Conservation (phyloP, 2,888 invertebrate genomes). For the Physocephala rufipes region DNA sequence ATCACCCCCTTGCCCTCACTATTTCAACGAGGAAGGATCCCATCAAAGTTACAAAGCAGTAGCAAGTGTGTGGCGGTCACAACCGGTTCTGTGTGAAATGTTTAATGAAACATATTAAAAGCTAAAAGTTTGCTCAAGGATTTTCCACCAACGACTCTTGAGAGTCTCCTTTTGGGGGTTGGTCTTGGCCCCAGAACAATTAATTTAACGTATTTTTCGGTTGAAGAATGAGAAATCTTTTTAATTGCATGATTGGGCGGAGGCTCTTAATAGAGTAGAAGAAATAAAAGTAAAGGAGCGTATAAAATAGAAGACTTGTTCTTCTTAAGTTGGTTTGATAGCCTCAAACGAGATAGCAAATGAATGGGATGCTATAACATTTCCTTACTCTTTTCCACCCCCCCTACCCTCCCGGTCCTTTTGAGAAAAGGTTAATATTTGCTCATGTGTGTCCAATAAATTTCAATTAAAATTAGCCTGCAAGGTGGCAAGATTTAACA, state of each 20-base stretch:
- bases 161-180: background rate
- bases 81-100: constrained; percentile 36
- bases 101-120: constrained; percentile 39
- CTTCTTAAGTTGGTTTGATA: background rate
- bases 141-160: constrained; percentile 2
- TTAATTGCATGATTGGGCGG: constrained; percentile 26
- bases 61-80: constrained; percentile 20
- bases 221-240: background rate
- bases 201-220: constrained; percentile 32
- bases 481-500: constrained; percentile 30
- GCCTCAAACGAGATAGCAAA: background rate
- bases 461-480: constrained; percentile 36
- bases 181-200: constrained; percentile 20
- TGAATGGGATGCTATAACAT: background rate
- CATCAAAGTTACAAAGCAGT: background rate
- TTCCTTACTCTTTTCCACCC: too few species aligned
- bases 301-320: constrained; percentile 5
- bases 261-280: background rate
- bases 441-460: constrained; percentile 35
- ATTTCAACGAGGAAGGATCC: background rate
- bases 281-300: too few species aligned
- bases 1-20: too few species aligned
- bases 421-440: constrained; percentile 24
- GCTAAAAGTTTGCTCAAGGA: constrained; percentile 28
- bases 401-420: too few species aligned